These are phyloP conservation scores for Phyllostomus discolor DNA, from an alignment of 2,113 vertebrate species.

Conservation along the genomic window DNA sequence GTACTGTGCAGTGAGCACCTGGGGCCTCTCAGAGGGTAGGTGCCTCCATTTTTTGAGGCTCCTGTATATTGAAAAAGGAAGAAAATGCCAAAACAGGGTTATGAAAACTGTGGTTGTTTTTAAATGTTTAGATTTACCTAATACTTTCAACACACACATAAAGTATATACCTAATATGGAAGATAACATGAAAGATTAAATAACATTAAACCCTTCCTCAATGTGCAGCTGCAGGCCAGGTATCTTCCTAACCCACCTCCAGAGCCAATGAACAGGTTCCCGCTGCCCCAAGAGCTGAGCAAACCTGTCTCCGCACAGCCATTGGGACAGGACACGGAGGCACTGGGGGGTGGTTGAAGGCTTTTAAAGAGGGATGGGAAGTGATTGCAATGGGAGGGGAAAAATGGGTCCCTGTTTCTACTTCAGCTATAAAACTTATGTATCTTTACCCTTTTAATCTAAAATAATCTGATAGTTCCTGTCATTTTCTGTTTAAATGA, in stretches of 20 bases:
- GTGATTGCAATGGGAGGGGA: background rate
- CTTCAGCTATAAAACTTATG: background rate
- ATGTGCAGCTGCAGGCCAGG: background rate
- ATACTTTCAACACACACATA: background rate
- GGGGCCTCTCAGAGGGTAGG: background rate
- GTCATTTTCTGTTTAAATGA: background rate
- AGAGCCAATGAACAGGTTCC: background rate
- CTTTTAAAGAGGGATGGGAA: background rate
- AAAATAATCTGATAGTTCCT: background rate
- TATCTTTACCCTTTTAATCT: background rate
- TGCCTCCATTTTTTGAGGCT: background rate
- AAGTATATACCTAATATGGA: background rate
- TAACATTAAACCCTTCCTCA: background rate
- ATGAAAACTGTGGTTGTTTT: background rate
- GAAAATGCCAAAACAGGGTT: background rate
- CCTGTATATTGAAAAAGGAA: background rate
- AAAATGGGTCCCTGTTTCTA: background rate
- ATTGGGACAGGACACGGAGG: background rate
- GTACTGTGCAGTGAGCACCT: background rate
- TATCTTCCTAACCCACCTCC: background rate
- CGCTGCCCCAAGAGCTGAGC: background rate
- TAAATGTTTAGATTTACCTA: background rate
- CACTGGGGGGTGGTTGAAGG: background rate
- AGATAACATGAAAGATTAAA: background rate
- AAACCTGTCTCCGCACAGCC: background rate